These are phyloP conservation scores for Thysanoteuthis rhombus DNA, from an alignment of 2,888 invertebrate genomes.

Conservation along the genomic window DNA sequence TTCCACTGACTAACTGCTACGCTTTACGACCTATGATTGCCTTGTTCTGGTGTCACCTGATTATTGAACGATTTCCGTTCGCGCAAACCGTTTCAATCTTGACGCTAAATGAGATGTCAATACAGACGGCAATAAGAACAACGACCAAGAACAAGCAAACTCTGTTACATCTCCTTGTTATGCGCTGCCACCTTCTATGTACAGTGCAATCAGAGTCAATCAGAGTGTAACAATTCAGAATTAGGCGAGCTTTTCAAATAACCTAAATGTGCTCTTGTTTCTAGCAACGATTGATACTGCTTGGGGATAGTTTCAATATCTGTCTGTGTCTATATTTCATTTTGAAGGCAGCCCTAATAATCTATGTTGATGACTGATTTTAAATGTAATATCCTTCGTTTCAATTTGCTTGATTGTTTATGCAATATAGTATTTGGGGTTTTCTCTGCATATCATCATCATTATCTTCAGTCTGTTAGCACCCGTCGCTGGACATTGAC, in stretches of 20 bases:
- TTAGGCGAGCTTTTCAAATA: not conserved
- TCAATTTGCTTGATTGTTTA: too few species aligned
- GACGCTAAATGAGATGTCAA: not conserved
- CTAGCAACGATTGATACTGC: not conserved
- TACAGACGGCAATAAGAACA: not conserved
- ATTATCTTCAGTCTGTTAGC: too few species aligned
- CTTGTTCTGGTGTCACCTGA: too few species aligned
- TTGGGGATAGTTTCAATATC: too few species aligned
- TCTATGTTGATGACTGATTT: too few species aligned
- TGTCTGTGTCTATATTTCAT: too few species aligned
- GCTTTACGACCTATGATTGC: not conserved
- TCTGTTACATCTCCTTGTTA: not conserved
- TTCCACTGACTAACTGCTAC: not conserved
- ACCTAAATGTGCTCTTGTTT: not conserved
- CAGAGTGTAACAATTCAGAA: not conserved
- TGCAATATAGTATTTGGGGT: too few species aligned
- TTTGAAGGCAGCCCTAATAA: too few species aligned
- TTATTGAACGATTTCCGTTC: not conserved
- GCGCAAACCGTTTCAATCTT: not conserved
- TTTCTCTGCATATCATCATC: too few species aligned
- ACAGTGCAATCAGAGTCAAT: not conserved
- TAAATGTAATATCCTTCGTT: too few species aligned
- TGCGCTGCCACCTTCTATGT: not conserved
- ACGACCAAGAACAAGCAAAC: not conserved
- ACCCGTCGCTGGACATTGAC: too few species aligned